phyloP scores from a whole-genome alignment of 2,888 invertebrate species.

The Colletes collaris region DNA sequence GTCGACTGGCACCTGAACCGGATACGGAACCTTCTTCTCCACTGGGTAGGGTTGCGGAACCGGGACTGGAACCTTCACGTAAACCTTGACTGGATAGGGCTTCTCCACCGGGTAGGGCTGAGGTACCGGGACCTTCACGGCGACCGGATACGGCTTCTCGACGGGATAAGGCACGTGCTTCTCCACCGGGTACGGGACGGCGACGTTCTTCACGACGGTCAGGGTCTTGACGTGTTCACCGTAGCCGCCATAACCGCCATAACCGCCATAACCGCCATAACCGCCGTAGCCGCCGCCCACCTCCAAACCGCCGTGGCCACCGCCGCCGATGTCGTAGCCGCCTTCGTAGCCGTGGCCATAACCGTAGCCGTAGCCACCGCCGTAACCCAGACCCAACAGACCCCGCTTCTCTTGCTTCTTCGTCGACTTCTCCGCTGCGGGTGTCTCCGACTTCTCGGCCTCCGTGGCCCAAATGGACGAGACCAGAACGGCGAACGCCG shows the following conservation, averaged over 20 bases:
- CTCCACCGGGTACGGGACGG: constrained; percentile 78
- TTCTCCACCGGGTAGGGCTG: constrained; percentile 89
- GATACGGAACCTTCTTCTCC: constrained; percentile 90
- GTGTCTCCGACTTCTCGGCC: constrained; percentile 80
- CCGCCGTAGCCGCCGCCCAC: constrained; percentile 82
- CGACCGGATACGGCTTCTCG: constrained; percentile 87
- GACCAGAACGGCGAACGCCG: constrained; percentile 89
- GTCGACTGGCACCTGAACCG: constrained; percentile 88
- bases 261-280: constrained; percentile 82
- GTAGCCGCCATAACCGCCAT: constrained; percentile 65
- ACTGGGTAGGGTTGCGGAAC: constrained; percentile 91
- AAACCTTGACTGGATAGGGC: constrained; percentile 90
- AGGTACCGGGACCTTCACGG: constrained; percentile 86
- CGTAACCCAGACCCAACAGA: constrained; percentile 90
- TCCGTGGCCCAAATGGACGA: constrained; percentile 87
- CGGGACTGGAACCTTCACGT: constrained; percentile 91
- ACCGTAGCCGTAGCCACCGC: constrained; percentile 89
- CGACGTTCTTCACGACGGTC: constrained; percentile 87
- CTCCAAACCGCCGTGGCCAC: constrained; percentile 68
- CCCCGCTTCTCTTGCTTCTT: constrained; percentile 93
- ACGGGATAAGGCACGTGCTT: constrained; percentile 86
- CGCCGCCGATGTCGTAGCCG: constrained; percentile 89
- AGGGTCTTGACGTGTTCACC: constrained; percentile 86
- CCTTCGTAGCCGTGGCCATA: constrained; percentile 89
- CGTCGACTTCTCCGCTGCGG: constrained; percentile 75